phyloP scores from a whole-genome alignment of 2,888 invertebrate genomes.

The Geophilus truncorum region DNA sequence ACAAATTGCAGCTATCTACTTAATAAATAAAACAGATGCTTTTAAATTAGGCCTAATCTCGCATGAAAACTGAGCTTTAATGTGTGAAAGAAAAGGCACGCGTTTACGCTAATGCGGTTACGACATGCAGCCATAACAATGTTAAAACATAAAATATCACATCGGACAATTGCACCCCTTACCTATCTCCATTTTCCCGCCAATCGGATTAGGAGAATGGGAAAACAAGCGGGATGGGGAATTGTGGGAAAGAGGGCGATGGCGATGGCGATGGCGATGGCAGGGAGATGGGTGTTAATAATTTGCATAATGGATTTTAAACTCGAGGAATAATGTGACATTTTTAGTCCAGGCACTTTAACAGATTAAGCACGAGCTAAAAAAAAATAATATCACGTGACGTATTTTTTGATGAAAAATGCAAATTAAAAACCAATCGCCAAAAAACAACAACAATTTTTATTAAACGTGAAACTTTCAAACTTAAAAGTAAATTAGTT shows the following conservation, averaged over 20 bases:
- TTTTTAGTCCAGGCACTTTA: background rate
- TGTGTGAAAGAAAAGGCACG: too few relatives aligned
- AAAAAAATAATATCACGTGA: too few relatives aligned
- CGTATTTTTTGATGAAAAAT: too few relatives aligned
- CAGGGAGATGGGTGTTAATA: background rate
- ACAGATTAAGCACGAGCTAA: background rate
- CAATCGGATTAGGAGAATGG: slow-evolving; percentile 1
- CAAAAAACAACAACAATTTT: too few relatives aligned
- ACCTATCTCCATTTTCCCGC: background rate
- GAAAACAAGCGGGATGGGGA: background rate
- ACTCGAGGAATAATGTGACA: slow-evolving; percentile 1
- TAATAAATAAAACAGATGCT: background rate
- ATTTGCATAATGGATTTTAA: slow-evolving; percentile 8
- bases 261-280: background rate
- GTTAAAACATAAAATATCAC: background rate
- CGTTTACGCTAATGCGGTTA: background rate
- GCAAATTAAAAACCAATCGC: background rate
- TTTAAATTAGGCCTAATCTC: background rate
- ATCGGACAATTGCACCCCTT: background rate
- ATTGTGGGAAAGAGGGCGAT: background rate
- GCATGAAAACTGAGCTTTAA: background rate
- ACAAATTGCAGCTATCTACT: background rate
- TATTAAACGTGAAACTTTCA: too few relatives aligned
- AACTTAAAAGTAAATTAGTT: too few relatives aligned
- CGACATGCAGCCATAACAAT: background rate